Base-by-base conservation (phyloP, 2,797 vertebrate species). In the Tragopan temminckii region DNA sequence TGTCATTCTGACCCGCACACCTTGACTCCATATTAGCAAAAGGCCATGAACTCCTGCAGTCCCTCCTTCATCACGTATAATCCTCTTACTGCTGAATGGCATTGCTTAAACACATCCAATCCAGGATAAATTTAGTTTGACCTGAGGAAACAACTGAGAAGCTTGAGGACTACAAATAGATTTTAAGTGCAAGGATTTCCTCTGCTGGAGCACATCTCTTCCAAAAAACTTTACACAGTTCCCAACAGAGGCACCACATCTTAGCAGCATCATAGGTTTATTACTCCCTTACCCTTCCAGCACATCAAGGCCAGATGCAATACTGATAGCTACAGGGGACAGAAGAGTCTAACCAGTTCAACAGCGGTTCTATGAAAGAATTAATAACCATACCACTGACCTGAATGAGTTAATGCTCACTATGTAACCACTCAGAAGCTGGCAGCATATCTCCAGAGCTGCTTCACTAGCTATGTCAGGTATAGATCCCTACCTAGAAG, bases 111-210 rank as follows among this genome's bases (percentile, higher is more conserved):
- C 63, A 70, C 75, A 40, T 45, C 69, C 89, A 82, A 94, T 88
- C 82, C 7, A 4, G 64, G 86, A 94, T 91, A 95, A 94, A 93
- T 90, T 89, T 90, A 95, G 86, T 83, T 72, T 93, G 87, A 92
- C 90, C 92, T 42, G 24, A 90, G 72, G 66, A 95, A 92, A 89
- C 76, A 79, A 91, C 29, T 35, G 55, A 87, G 90, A 89, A 89
- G 38, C 69, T 10, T 62, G 33, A 88, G 50, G 24, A 90, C 81
- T 43, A 67, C 3, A 8, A 82, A 82, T 0, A 82, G 40, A 77
- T 61, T 77, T 7, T 4, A 86, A 83, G 59, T 35, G 45, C 70
- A 89, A 80, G 23, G 42, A 74, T 55, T 69, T 66, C 66, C 35
- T 27, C 31, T 23, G 36, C n/a, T 55, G 15, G n/a, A 77, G 40